Percentiles rank a stretch among this genome's conserved stretches.
These are phyloP conservation scores for Pardosa pseudoannulata DNA, from an alignment of 2,888 invertebrate genomes.

Conservation along the genomic window DNA sequence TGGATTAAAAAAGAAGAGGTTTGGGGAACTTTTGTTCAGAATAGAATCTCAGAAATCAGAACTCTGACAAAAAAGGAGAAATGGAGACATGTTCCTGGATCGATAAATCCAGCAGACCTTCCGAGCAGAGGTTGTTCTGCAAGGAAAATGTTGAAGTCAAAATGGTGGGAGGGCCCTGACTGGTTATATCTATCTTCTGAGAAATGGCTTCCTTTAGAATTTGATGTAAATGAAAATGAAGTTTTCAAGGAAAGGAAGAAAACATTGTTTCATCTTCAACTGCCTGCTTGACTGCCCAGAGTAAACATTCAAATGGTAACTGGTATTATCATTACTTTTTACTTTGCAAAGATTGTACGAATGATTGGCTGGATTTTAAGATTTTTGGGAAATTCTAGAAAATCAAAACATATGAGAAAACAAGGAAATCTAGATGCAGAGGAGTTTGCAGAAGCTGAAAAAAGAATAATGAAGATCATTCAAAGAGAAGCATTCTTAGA, in stretches of 20 bases:
- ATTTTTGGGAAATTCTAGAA: background rate
- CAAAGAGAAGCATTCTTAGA: too few species aligned
- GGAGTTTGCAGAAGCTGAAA: too few species aligned
- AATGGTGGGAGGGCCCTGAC: background rate
- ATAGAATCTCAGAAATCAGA: background rate
- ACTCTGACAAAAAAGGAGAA: background rate
- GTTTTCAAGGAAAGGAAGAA: background rate
- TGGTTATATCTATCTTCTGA: background rate
- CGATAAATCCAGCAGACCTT: too few species aligned
- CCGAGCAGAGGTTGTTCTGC: background rate
- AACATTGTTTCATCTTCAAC: background rate
- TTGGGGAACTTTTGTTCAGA: background rate
- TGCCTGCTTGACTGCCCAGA: background rate
- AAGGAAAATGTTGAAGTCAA: slow-evolving; percentile 1
- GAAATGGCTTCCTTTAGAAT: background rate
- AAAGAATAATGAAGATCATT: too few species aligned
- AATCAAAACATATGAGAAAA: background rate
- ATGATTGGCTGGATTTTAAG: background rate
- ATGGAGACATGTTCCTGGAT: background rate
- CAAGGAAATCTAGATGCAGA: background rate
- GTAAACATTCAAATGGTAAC: background rate
- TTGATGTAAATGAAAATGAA: background rate
- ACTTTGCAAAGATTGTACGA: background rate
- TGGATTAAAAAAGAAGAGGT: background rate
- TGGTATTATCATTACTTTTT: background rate